Evolutionary conservation across 2,113 vertebrate species (phyloP), one percentile per base, ranked within the genome.

Genomic region (Carassius carassius): DNA sequence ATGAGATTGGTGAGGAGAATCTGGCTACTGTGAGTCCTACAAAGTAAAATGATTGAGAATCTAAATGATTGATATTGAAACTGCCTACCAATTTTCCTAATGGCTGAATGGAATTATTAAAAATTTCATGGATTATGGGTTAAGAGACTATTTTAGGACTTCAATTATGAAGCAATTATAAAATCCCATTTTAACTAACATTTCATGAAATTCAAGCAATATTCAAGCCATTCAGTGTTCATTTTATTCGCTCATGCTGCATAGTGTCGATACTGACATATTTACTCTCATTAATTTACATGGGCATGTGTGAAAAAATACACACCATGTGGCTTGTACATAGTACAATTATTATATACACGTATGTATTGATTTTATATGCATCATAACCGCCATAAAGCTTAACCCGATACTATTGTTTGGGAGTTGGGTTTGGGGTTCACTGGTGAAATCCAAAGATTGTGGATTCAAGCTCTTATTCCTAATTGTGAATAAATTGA

Each of bases 141-240:
- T 73, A 47, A 47, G 41, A 47, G 41, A 73, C 70, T 73, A 73
- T 73, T 73, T 73, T 73, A 73, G 41, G 37, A 47, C 70, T 47
- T 73, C 21, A 73, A 73, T 73, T 47, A 73, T 73, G 14, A 73
- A 73, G 70, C 70, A 73, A 73, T 73, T 73, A 73, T 25, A 73
- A 73, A 73, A 73, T 73, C 41, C 70, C 29, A 21, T 21, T 21
- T 78, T 78, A n/a, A n/a, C 51, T 17, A 76, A 32, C 14, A 29
- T 32, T 76, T 76, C 9, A 17, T 8, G 17, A 35, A 56, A 56
- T 77, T 77, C 16, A 77, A 76, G 70, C 8, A 32, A 37, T 35
- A 16, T 69, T 35, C 29, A 67, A 69, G 65, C 63, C 12, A 12
- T 49, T 51, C 13, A 1, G 17, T 35, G 65, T 70, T 70, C 4